Evolutionary conservation across 2,888 invertebrate species (phyloP).

Genomic region (Acanthoscelides obtectus): DNA sequence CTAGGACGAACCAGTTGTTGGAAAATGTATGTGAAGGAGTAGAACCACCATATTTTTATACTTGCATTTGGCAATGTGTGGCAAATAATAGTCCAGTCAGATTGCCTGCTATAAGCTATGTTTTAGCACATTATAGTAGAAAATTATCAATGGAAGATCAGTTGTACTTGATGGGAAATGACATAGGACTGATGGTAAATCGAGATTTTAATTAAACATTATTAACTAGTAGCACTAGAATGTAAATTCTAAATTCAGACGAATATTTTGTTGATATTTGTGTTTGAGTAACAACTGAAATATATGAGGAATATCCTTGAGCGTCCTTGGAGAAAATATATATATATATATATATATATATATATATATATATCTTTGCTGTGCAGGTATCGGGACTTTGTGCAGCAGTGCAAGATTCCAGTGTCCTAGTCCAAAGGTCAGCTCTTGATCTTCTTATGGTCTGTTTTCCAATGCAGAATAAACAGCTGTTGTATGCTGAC

Average conservation of each 20-base stretch:
- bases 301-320: too few species aligned
- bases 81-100: conserved; percentile 75
- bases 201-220: too few species aligned
- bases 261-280: too few species aligned
- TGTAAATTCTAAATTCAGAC: too few species aligned
- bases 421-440: conserved; percentile 79
- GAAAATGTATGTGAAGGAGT: conserved; percentile 73
- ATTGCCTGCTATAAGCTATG: conserved; percentile 75
- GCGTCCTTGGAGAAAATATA: too few species aligned
- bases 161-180: conserved; percentile 75
- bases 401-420: conserved; percentile 72
- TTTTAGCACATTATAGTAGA: conserved; percentile 74
- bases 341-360: too few species aligned
- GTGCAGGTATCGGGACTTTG: conserved; percentile 70
- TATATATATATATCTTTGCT: too few species aligned
- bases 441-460: conserved; percentile 76
- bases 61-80: conserved; percentile 84
- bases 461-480: conserved; percentile 81
- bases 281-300: too few species aligned
- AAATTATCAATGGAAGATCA: conserved; percentile 77
- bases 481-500: conserved; percentile 63
- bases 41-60: conserved; percentile 75
- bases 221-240: too few species aligned
- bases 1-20: conserved; percentile 58
- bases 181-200: conserved; percentile 74